These are phyloP conservation scores for Ranitomeya variabilis DNA, from an alignment of 2,113 vertebrate species.

Conservation along the genomic window DNA sequence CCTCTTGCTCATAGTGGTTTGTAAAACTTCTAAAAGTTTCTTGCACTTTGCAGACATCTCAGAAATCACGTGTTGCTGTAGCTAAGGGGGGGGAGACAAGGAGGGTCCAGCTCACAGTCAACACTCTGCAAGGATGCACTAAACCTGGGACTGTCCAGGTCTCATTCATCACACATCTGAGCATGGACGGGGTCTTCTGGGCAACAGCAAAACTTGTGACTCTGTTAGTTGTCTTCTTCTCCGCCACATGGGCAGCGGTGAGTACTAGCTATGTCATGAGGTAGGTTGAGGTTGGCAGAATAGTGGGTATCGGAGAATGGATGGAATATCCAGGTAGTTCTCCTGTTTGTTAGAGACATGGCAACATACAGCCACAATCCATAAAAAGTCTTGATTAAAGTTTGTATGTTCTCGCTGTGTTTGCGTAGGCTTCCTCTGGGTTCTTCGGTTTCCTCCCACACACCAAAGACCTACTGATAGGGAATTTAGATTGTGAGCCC, in stretches of 20 bases:
- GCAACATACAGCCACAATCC: neutral
- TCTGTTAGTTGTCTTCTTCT: neutral
- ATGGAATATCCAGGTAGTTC: neutral
- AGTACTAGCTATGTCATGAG: neutral
- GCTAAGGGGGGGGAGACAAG: neutral
- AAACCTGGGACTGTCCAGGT: constrained; percentile 15
- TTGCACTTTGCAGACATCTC: neutral
- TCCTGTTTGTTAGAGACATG: neutral
- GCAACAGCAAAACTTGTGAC: neutral
- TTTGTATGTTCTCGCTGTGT: too few relatives aligned
- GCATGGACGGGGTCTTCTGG: neutral
- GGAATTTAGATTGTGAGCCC: too few relatives aligned
- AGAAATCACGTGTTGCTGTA: neutral
- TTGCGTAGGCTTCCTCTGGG: too few relatives aligned
- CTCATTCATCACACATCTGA: neutral
- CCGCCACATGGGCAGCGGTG: constrained; percentile 21
- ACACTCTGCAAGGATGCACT: constrained; percentile 1
- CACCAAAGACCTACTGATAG: too few relatives aligned
- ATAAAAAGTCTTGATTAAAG: neutral
- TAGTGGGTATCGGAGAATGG: neutral
- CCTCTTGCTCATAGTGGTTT: neutral
- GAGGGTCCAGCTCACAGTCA: constrained; percentile 10
- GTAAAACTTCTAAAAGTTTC: neutral
- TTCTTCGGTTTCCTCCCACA: too few relatives aligned
- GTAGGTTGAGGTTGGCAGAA: neutral